Conservation (phyloP, 2,113 vertebrate genomes). For the Columbina picui region DNA sequence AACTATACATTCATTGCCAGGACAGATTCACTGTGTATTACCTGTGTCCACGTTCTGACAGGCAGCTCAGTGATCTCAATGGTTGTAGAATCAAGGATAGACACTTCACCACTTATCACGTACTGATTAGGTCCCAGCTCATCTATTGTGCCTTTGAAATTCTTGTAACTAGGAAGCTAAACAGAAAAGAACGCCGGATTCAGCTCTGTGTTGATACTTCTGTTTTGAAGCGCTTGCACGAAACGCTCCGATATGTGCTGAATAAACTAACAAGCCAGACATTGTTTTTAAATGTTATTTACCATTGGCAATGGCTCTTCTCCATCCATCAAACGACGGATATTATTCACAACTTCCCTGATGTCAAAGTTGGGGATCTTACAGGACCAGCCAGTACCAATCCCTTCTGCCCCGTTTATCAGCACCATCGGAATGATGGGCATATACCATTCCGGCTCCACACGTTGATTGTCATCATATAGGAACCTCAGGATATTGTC, state of each 20-base stretch:
- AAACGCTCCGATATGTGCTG: not conserved
- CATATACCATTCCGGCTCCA: conserved; percentile 98
- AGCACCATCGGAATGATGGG: conserved; percentile 94
- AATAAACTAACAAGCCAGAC: not conserved
- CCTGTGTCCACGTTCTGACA: conserved; percentile 95
- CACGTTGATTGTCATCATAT: conserved; percentile 94
- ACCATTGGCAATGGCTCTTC: conserved; percentile 92
- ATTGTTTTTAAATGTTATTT: not conserved
- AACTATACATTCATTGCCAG: not conserved
- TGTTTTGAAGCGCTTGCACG: not conserved
- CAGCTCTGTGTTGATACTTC: not conserved
- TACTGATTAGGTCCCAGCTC: conserved; percentile 89
- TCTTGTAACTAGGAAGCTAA: conserved; percentile 94
- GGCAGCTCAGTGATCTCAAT: conserved; percentile 98
- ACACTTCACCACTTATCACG: conserved; percentile 89
- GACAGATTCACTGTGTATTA: conserved; percentile 33
- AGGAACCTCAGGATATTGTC: conserved; percentile 91
- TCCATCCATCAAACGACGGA: conserved; percentile 88
- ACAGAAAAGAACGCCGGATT: not conserved
- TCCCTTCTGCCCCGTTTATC: conserved; percentile 93
- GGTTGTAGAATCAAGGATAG: conserved; percentile 91
- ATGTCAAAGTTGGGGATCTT: conserved; percentile 91
- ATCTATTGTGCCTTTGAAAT: conserved; percentile 92
- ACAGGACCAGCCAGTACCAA: conserved; percentile 97
- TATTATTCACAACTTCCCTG: conserved; percentile 90